Evolutionary conservation across 1,140 invertebrate genomes (phyloP), one percentile per base, ranked within the genome.

Genomic region (Augochlora pura): DNA sequence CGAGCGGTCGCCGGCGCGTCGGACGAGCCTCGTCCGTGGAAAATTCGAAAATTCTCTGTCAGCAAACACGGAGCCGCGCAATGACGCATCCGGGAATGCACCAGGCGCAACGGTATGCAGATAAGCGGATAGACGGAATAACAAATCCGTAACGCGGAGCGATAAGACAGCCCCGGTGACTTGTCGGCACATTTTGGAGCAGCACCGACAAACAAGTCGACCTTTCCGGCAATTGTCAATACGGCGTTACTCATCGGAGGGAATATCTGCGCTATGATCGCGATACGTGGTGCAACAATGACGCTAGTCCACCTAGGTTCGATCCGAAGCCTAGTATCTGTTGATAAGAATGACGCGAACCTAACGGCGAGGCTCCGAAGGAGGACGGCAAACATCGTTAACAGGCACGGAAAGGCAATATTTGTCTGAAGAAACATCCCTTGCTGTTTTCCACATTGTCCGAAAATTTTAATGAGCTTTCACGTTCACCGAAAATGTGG

Each of bases 101-200:
- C 10, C 65, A 54, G 57, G 65, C 72, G 25, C 18, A 76, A 63
- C 46, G 38, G 38, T 69, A 68, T 63, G 78, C 65, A 80, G 72
- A 80, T 80, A 80, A 76, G 65, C 54, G 46, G 46, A 62, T 64
- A 80, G 57, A 65, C 42, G 63, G 65, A 80, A 80, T 76, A 80
- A 80, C 72, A 76, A 80, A 76, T 69, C 63, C 64, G 63, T 80
- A 76, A n/a, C n/a, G 68, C 65, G 65, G 57, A 16, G 27, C 66
- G 71, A 79, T 79, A 74, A 66, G 62, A 21, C 49, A 21, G 49
- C 25, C 9, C 69, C n/a, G 70, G n/a, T 79, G 27, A 46, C 69
- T 65, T 66, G 70, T 52, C n/a, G 21, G 46, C 39, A 74, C 42
- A 66, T 74, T 79, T 67, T n/a, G 39, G 18, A 60, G 38, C n/a